Evolutionary conservation across 1,140 invertebrate species (phyloP).

Genomic region (Penaeus vannamei): DNA sequence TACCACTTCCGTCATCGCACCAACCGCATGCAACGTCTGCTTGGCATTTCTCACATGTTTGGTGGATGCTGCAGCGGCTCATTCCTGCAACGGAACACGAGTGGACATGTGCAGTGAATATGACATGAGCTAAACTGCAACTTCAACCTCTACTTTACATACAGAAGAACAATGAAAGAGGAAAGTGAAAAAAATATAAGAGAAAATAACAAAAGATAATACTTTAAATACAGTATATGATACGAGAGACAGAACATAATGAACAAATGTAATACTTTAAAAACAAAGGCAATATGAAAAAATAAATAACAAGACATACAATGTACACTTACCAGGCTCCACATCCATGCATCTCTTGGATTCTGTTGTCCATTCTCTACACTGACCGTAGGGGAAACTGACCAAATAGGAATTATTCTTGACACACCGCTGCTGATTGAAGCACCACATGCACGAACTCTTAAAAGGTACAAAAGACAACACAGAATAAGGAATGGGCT

Average conservation of each 20-base stretch:
- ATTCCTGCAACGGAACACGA: constrained; percentile 38
- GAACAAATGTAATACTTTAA: too few relatives aligned
- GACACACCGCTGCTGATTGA: constrained; percentile 82
- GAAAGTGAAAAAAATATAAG: too few relatives aligned
- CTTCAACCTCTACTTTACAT: not conserved
- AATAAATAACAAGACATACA: constrained; percentile 18
- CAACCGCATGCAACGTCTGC: constrained; percentile 95
- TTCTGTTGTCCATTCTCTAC: constrained; percentile 92
- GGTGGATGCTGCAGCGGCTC: constrained; percentile 77
- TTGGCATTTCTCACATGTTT: constrained; percentile 87
- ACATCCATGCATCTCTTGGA: constrained; percentile 68
- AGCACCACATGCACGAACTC: constrained; percentile 92
- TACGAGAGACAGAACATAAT: too few relatives aligned
- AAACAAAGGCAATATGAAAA: not conserved
- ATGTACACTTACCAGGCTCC: constrained; percentile 52
- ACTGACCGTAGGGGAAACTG: constrained; percentile 97
- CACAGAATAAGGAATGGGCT: not conserved
- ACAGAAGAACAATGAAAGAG: too few relatives aligned
- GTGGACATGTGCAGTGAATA: not conserved
- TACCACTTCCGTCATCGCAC: constrained; percentile 94
- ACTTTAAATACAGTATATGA: too few relatives aligned
- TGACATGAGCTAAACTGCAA: too few relatives aligned
- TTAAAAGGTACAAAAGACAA: constrained; percentile 30
- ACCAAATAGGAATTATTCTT: constrained; percentile 97
- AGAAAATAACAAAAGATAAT: too few relatives aligned